Conservation (phyloP, 2,888 invertebrate genomes). For the Eustalomyia histrio region DNA sequence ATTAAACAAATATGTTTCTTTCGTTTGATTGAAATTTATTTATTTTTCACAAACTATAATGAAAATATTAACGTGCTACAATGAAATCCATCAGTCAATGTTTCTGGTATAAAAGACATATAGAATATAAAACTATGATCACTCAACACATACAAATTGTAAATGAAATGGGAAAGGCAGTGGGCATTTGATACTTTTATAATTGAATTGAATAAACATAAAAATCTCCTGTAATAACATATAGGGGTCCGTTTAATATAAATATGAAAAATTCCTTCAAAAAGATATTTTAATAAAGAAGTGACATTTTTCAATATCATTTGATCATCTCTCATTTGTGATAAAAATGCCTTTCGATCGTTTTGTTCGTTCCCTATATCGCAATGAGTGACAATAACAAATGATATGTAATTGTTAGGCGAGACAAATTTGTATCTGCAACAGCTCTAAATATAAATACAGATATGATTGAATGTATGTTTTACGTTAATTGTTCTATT, state of each 20-base stretch:
- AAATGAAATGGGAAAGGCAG: not conserved
- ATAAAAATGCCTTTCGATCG: constrained; percentile 21
- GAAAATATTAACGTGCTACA: constrained; percentile 13
- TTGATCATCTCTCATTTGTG: constrained; percentile 26
- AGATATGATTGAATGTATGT: constrained; percentile 1
- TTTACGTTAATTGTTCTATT: constrained; percentile 20
- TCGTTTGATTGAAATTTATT: constrained; percentile 5
- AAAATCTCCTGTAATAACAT: not conserved
- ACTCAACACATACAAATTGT: constrained; percentile 27
- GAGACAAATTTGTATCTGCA: constrained; percentile 53
- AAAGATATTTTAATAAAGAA: not conserved
- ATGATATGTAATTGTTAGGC: constrained; percentile 41
- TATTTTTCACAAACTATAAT: constrained; percentile 2
- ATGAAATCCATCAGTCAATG: constrained; percentile 51
- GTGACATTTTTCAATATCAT: constrained; percentile 21
- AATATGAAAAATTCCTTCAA: constrained; percentile 6
- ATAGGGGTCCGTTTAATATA: constrained; percentile 26
- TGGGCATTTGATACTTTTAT: not conserved
- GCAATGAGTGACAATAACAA: constrained; percentile 45
- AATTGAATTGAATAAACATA: constrained; percentile 24
- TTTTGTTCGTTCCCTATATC: not conserved
- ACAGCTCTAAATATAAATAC: constrained; percentile 8
- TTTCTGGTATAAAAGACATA: not conserved
- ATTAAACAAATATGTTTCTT: constrained; percentile 8
- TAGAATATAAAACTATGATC: constrained; percentile 12